phyloP scores from a whole-genome alignment of 2,113 vertebrate genomes.

The Sardina pilchardus region DNA sequence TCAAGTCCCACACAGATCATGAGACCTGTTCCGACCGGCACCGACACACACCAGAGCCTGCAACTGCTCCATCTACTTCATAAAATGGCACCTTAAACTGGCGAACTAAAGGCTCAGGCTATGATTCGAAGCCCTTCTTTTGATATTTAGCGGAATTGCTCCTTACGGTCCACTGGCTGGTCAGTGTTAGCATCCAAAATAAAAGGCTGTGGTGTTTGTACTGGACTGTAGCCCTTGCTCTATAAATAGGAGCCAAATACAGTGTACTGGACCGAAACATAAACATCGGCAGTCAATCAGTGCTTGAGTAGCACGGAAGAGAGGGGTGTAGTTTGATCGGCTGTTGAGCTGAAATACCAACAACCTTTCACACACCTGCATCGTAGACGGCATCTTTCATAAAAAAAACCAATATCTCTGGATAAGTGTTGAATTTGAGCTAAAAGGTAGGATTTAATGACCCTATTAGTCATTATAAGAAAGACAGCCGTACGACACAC shows the following conservation, averaged over 20 bases:
- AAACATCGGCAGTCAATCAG: background rate
- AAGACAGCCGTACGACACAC: background rate
- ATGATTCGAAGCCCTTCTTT: too few relatives aligned
- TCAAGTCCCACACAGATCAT: too few relatives aligned
- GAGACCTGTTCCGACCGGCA: too few relatives aligned
- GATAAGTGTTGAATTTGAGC: background rate
- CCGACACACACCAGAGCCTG: too few relatives aligned
- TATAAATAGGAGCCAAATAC: background rate
- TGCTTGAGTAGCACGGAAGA: background rate
- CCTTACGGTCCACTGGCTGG: too few relatives aligned
- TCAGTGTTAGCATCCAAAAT: too few relatives aligned
- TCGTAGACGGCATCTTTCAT: background rate
- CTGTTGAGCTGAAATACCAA: background rate
- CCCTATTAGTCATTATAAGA: background rate
- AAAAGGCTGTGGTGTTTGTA: too few relatives aligned
- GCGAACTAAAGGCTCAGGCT: too few relatives aligned
- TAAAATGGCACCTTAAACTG: too few relatives aligned
- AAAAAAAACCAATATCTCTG: background rate
- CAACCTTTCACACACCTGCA: background rate
- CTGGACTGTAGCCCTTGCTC: too few relatives aligned
- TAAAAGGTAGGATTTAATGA: background rate
- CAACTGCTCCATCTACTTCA: too few relatives aligned
- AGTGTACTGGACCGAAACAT: background rate
- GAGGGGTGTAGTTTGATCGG: background rate
- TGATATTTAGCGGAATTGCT: too few relatives aligned